Conservation (phyloP, 1,140 invertebrate species). For the Grapholita molesta region DNA sequence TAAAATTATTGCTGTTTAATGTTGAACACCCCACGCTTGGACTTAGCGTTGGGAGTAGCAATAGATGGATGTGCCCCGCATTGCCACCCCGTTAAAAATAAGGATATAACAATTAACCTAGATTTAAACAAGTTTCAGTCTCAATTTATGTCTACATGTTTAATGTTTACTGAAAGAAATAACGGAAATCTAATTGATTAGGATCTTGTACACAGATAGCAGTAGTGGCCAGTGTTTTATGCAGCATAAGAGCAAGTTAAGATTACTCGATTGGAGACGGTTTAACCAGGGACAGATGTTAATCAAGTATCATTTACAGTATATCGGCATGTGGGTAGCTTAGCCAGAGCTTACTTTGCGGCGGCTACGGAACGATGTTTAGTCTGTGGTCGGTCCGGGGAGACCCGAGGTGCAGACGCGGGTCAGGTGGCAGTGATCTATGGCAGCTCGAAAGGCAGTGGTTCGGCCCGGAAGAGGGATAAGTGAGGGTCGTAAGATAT, state of each 20-base stretch:
- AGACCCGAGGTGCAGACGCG: too few species aligned
- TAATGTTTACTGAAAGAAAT: not conserved
- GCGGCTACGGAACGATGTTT: not conserved
- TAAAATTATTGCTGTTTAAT: conserved; percentile 21
- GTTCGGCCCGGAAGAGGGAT: too few species aligned
- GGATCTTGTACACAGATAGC: conserved; percentile 17
- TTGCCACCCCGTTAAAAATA: conserved; percentile 22
- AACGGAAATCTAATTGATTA: not conserved
- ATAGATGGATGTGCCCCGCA: conserved; percentile 25
- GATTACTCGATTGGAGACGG: not conserved
- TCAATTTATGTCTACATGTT: not conserved
- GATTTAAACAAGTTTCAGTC: conserved; percentile 1
- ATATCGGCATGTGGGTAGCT: not conserved
- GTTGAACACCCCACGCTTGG: conserved; percentile 25
- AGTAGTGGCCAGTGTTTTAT: not conserved
- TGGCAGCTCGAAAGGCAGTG: too few species aligned
- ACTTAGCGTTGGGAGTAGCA: conserved; percentile 37
- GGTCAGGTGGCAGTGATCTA: too few species aligned
- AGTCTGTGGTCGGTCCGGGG: not conserved
- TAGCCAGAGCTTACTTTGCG: not conserved
- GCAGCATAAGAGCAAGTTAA: not conserved
- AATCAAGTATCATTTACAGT: conserved; percentile 28
- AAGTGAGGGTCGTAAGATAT: too few species aligned
- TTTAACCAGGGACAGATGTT: not conserved
- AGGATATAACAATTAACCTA: conserved; percentile 8